These are phyloP conservation scores for Microplitis deprimator DNA, from an alignment of 2,888 invertebrate genomes.

Conservation along the genomic window DNA sequence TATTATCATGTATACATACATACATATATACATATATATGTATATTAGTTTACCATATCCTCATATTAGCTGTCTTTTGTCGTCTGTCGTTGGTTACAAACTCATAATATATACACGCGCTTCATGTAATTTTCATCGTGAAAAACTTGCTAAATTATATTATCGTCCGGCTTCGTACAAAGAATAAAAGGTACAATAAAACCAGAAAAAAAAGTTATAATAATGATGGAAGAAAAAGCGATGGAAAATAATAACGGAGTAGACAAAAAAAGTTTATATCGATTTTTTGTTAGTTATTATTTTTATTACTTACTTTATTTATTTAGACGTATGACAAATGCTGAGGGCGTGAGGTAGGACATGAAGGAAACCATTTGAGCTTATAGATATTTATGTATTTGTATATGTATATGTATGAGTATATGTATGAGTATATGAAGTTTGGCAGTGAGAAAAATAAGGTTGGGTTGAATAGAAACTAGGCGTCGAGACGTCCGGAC, in stretches of 20 bases:
- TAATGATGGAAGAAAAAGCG: constrained; percentile 31
- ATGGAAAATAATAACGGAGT: constrained; percentile 4
- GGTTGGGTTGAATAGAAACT: not conserved
- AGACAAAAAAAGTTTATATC: too few species aligned
- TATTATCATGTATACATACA: not conserved
- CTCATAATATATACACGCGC: constrained; percentile 24
- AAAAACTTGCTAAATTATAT: constrained; percentile 57
- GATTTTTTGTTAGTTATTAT: too few species aligned
- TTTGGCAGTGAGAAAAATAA: constrained; percentile 17
- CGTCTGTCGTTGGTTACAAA: constrained; percentile 20
- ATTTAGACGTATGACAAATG: constrained; percentile 16
- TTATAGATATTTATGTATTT: not conserved
- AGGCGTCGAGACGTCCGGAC: constrained; percentile 41
- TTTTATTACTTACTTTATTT: not conserved
- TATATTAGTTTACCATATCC: constrained; percentile 34
- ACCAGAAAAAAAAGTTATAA: constrained; percentile 12
- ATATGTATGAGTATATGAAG: not conserved
- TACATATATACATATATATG: not conserved
- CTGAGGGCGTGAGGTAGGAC: constrained; percentile 38
- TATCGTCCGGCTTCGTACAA: constrained; percentile 38
- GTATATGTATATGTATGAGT: not conserved
- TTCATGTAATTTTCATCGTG: constrained; percentile 58
- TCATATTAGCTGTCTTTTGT: constrained; percentile 28
- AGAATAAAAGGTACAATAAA: too few species aligned
- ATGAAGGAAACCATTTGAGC: constrained; percentile 10